Base-by-base conservation (phyloP, 2,888 invertebrate species). In the Polydrusus pterygomalis region DNA sequence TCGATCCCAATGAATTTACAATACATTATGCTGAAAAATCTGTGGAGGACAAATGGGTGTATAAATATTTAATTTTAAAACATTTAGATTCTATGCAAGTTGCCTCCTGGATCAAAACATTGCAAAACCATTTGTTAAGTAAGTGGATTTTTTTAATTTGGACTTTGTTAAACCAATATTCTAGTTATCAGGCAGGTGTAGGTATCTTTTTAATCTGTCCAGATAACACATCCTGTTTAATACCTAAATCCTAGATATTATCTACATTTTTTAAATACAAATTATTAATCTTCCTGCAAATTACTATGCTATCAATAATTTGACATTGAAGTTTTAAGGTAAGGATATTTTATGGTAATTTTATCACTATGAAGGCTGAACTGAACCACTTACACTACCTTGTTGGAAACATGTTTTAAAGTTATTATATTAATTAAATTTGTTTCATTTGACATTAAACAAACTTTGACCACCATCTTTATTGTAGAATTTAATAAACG, bases 1-100 rank as follows among this genome's bases (percentile, higher is more conserved):
- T 85, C 45, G 85, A 87, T 74, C 88, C 88, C 9, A 87, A 89
- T 71, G 88, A 89, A 80, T 92, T 91, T 81, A 88, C 90, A 56
- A 88, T 93, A n/a, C 91, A 92, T 81, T 93, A 92, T 85, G 92
- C 91, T 0, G 90, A 90, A 15, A 86, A 88, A 56, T 88, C 88
- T 9, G 86, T 89, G 70, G 90, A 90, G 80, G 90, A 91, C 82
- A 89, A 89, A 80, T 92, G 91, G 92, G 89, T 89, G 49, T 89
- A 91, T 79, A 89, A 89, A 78, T 89, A 88, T 40, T 86, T 92
- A 25, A 89, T 89, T 0, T 88, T 93, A 83, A 89, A 89, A 81
- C 92, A 92, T 84, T 87, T 89, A 0, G 92, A 93, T 84, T 86
- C 90, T 0, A 85, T 90, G 76, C 90, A 92, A 82, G 89, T 92